phyloP scores from a whole-genome alignment of 2,113 vertebrate genomes.

The Platycercus adscitus region DNA sequence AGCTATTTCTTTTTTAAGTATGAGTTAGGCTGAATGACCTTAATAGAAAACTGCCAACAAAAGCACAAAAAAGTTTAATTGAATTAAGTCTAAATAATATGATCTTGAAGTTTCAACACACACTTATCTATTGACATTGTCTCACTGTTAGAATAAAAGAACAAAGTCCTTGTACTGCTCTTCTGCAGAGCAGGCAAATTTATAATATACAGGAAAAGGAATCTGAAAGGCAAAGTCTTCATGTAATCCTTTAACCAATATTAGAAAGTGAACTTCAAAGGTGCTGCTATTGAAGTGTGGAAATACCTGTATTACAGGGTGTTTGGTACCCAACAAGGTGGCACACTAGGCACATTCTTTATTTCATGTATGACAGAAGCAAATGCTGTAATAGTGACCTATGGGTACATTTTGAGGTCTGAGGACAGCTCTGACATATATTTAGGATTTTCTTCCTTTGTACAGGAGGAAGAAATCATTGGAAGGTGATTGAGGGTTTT shows the following conservation, averaged over 20 bases:
- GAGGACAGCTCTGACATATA: not conserved
- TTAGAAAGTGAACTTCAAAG: not conserved
- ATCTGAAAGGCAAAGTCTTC: not conserved
- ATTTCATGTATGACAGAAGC: not conserved
- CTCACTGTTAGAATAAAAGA: not conserved
- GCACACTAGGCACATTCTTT: fast-evolving
- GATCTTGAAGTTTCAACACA: slow-evolving; percentile 41
- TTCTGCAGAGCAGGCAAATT: slow-evolving; percentile 31
- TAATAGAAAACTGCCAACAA: slow-evolving; percentile 52
- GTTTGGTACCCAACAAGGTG: not conserved
- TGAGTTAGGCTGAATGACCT: not conserved
- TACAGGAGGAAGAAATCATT: not conserved
- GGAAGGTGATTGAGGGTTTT: not conserved
- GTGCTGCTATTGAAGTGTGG: not conserved
- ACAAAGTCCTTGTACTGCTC: slow-evolving; percentile 31
- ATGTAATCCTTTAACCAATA: not conserved
- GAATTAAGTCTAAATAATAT: slow-evolving; percentile 59
- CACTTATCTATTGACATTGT: slow-evolving; percentile 51
- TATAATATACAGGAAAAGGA: not conserved
- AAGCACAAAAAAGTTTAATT: slow-evolving; percentile 41
- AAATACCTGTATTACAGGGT: fast-evolving
- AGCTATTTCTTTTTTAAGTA: slow-evolving; percentile 18
- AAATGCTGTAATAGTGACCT: not conserved
- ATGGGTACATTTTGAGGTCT: not conserved
- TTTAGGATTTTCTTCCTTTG: not conserved